phyloP scores from a whole-genome alignment of 1,140 invertebrate species.

The Drosophila elegans region DNA sequence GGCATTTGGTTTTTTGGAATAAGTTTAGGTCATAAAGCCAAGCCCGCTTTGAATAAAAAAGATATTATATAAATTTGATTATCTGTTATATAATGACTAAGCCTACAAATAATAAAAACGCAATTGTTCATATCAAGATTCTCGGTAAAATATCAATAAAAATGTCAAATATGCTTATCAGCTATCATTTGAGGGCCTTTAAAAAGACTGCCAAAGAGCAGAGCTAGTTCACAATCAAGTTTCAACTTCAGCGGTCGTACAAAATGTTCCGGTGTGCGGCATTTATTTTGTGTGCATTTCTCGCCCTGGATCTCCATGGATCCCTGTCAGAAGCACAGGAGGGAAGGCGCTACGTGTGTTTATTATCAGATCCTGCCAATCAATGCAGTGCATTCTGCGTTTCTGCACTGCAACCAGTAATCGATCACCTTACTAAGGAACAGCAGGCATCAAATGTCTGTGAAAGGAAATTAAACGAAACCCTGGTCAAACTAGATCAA shows the following conservation, averaged over 20 bases:
- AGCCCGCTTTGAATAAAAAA: no score
- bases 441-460: neutral
- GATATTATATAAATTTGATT: neutral
- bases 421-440: neutral
- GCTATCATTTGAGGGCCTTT: neutral
- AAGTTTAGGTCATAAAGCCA: no score
- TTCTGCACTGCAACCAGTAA: constrained; percentile 4
- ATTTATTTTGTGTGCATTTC: neutral
- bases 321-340: constrained; percentile 2
- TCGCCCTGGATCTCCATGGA: neutral
- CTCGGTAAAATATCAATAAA: neutral
- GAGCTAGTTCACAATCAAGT: neutral
- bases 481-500: neutral
- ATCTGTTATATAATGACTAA: neutral
- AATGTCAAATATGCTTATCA: constrained; percentile 10
- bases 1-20: no score
- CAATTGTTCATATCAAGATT: neutral
- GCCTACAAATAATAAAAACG: neutral
- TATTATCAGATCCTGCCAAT: neutral
- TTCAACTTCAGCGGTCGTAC: neutral
- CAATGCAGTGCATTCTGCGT: constrained; percentile 3
- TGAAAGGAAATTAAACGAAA: neutral
- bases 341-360: constrained; percentile 3
- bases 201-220: neutral
- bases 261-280: neutral